Percentiles rank a stretch among this genome's conserved stretches.
These are phyloP conservation scores for Rhagonycha lutea DNA, from an alignment of 2,888 invertebrate species.

Conservation along the genomic window DNA sequence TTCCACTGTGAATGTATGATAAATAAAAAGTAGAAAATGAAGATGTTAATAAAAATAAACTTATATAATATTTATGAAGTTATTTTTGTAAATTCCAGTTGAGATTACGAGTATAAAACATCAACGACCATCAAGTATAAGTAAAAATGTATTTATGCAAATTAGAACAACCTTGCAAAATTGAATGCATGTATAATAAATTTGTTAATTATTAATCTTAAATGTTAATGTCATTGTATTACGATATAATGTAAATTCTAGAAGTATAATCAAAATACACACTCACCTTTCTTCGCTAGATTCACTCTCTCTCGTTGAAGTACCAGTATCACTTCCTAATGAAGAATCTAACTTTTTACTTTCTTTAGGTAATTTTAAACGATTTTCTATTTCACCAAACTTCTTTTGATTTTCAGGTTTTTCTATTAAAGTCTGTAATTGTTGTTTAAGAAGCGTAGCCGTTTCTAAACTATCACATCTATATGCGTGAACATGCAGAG, in stretches of 20 bases:
- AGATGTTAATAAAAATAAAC: not conserved
- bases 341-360: slow-evolving; percentile 75
- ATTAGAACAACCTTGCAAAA: not conserved
- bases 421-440: slow-evolving; percentile 80
- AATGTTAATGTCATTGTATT: not conserved
- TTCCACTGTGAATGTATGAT: too few species aligned
- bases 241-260: not conserved
- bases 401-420: slow-evolving; percentile 86
- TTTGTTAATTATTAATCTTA: not conserved
- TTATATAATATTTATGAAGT: not conserved
- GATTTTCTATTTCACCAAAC: slow-evolving; percentile 77
- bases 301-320: slow-evolving; percentile 71
- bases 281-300: slow-evolving; percentile 67
- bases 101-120: not conserved
- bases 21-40: not conserved
- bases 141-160: not conserved
- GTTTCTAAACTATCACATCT: slow-evolving; percentile 94
- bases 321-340: slow-evolving; percentile 74
- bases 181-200: not conserved
- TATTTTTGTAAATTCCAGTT: not conserved
- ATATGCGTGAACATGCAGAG: slow-evolving; percentile 93
- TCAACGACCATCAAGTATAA: too few species aligned
- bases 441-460: slow-evolving; percentile 83
- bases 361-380: slow-evolving; percentile 59
- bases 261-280: not conserved